These are phyloP conservation scores for Novumbra hubbsi DNA, from an alignment of 2,797 vertebrate species.

Conservation along the genomic window DNA sequence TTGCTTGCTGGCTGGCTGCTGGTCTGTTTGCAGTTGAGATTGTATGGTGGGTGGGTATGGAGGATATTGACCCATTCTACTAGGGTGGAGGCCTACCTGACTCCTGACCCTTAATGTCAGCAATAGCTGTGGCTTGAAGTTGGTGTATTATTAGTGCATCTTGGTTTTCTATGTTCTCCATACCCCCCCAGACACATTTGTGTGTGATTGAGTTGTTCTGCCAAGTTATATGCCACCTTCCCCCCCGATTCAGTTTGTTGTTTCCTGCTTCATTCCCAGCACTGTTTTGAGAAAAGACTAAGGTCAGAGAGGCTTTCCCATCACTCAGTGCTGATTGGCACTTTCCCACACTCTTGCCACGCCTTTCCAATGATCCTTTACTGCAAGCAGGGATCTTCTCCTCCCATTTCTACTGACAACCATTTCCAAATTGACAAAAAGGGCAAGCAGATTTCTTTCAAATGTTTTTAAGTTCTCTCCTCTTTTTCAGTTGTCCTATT, in stretches of 20 bases:
- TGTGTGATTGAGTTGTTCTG: not conserved
- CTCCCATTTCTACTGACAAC: slow-evolving; percentile 53
- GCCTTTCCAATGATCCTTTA: slow-evolving; percentile 38
- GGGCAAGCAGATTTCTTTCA: slow-evolving; percentile 53
- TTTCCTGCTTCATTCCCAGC: not conserved
- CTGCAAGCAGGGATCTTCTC: slow-evolving; percentile 34
- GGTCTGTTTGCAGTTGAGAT: slow-evolving; percentile 45
- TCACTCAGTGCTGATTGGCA: slow-evolving; percentile 9
- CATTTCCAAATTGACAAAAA: slow-evolving; percentile 65
- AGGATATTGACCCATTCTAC: not conserved
- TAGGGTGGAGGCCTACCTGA: not conserved
- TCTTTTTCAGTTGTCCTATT: not conserved
- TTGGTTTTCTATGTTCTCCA: not conserved
- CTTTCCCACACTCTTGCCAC: slow-evolving; percentile 43
- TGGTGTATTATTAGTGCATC: not conserved
- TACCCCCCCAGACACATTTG: slow-evolving; percentile 14
- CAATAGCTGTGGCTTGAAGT: not conserved
- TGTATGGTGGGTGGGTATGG: not conserved
- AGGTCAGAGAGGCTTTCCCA: not conserved
- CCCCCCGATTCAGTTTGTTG: not conserved
- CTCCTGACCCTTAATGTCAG: not conserved
- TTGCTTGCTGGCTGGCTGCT: slow-evolving; percentile 2
- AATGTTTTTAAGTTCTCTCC: slow-evolving; percentile 47
- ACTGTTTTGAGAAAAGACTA: not conserved
- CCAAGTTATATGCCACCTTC: not conserved